These are phyloP conservation scores for Actinia tenebrosa DNA, from an alignment of 64 coral and sea anemone genomes.

Conservation along the genomic window DNA sequence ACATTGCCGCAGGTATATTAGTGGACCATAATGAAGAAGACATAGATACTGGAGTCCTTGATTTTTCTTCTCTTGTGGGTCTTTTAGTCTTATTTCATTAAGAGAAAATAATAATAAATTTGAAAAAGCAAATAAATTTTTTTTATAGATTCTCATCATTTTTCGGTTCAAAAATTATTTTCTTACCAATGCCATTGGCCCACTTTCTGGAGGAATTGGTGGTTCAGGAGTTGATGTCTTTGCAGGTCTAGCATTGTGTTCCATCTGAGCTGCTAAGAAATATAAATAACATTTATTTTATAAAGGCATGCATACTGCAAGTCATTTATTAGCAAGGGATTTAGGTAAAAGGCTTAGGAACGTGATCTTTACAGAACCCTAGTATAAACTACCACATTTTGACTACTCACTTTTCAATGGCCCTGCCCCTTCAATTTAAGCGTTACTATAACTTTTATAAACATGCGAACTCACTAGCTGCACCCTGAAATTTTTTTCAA, in stretches of 20 bases:
- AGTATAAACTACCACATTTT: too few species aligned
- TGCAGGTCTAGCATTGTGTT: not conserved
- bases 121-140: too few species aligned
- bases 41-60: not conserved
- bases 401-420: too few species aligned
- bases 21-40: conserved; percentile 7
- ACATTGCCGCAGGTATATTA: not conserved
- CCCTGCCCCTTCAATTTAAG: too few species aligned
- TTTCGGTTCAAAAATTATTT: not conserved
- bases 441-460: too few species aligned
- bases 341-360: too few species aligned
- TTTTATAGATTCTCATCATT: not conserved
- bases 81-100: conserved; percentile 3
- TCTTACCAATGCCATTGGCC: conserved; percentile 1
- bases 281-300: not conserved
- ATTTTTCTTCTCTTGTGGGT: not conserved
- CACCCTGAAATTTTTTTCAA: too few species aligned
- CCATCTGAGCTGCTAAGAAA: not conserved
- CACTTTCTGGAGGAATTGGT: not conserved
- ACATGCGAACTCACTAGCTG: too few species aligned
- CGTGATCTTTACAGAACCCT: too few species aligned
- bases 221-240: conserved; percentile 14
- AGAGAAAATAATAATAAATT: not conserved
- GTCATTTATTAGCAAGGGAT: too few species aligned
- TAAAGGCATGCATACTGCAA: not conserved